Evolutionary conservation across 2,797 vertebrate genomes (phyloP), one percentile per base, ranked within the genome.

Genomic region (Argya squamiceps): DNA sequence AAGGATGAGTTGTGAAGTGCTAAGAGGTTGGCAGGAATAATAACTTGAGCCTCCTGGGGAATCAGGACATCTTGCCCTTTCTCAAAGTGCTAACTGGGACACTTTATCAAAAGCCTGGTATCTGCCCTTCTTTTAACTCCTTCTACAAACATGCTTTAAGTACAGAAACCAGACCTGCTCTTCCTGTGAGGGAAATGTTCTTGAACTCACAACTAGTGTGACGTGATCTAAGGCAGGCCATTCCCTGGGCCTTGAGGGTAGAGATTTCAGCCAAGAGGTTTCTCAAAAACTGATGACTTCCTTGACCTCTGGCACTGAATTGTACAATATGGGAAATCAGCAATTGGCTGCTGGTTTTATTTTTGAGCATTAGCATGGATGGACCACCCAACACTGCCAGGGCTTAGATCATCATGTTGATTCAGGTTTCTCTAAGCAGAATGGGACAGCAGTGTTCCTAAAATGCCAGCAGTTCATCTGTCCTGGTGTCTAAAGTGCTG

Each of bases 1-100:
- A 64, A 52, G 49, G 18, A 80, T 53, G 71, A 92, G 53, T 79
- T 88, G n/a, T 36, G 92, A 75, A 23, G 10, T 88, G 91, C 90
- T 70, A 68, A 92, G 84, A 79, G 47, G 47, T 75, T 87, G 88
- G 81, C 75, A 88, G 70, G 67, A 62, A 64, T 89, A 92, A 92
- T 91, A 89, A 89, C 78, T 92, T 77, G 71, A 85, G 91, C 75
- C 75, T 93, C 71, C 49, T 5, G 24, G 22, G 63, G 68, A 78
- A 88, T 68, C 46, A 65, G 89, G 92, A 52, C 85, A 78, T 89
- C 49, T 84, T 83, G 70, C 44, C 68, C 81, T 94, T 89, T 78
- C 71, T 77, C 78, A 27, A 0, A 83, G 41, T 53, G 41, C 70
- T 60, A 8, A 80, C 80, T 82, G 69, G 91, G 87, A 82, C 68